Evolutionary conservation across 2,113 vertebrate genomes (phyloP).

Genomic region (Zapus hudsonius): DNA sequence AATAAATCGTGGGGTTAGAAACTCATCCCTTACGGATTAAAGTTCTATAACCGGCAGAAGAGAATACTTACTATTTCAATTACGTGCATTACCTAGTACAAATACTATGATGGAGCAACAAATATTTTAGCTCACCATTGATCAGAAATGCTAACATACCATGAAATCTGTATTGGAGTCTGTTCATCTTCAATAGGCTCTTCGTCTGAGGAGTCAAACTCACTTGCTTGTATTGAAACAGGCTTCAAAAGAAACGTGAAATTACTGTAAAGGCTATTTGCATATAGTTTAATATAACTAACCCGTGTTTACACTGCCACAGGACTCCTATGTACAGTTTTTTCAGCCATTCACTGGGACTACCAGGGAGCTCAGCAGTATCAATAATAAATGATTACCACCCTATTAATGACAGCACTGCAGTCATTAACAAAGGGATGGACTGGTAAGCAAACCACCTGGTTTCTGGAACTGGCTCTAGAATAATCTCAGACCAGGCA

Average conservation of each 20-base stretch:
- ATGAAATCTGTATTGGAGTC: slow-evolving; percentile 89
- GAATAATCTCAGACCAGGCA: background rate
- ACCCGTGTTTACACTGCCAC: slow-evolving; percentile 23
- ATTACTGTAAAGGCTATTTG: slow-evolving; percentile 38
- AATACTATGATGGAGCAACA: background rate
- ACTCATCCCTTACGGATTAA: background rate
- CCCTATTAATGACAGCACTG: background rate
- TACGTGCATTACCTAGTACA: slow-evolving; percentile 7
- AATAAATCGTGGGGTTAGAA: background rate
- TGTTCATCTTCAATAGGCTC: slow-evolving; percentile 86
- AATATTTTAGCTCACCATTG: slow-evolving; percentile 14
- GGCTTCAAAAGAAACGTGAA: slow-evolving; percentile 69
- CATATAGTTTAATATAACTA: background rate
- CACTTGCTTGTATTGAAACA: slow-evolving; percentile 80
- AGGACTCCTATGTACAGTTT: slow-evolving; percentile 20
- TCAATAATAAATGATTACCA: background rate
- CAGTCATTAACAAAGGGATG: background rate
- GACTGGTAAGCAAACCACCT: background rate
- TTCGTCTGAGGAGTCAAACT: slow-evolving; percentile 93
- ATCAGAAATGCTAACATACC: slow-evolving; percentile 82
- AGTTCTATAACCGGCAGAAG: slow-evolving; percentile 4
- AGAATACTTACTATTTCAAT: background rate
- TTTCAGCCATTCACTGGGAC: background rate
- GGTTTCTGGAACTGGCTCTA: slow-evolving; percentile 19
- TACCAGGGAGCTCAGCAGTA: background rate